Evolutionary conservation across 2,888 invertebrate genomes (phyloP).

Genomic region (Xestoiulus laeticollis): DNA sequence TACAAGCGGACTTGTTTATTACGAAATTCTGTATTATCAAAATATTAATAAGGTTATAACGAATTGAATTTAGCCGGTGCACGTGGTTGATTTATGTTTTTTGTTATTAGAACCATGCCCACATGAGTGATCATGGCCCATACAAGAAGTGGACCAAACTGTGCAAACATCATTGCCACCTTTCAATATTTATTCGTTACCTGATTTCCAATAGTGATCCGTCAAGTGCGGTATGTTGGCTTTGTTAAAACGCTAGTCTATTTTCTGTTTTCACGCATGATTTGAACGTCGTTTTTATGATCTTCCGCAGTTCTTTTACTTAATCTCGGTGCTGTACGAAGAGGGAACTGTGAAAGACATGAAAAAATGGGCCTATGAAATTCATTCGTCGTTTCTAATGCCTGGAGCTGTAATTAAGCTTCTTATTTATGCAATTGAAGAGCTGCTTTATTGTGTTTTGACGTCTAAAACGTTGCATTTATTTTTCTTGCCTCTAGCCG

Average conservation of each 20-base stretch:
- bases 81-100: neutral
- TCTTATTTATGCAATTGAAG: neutral
- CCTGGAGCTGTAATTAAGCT: constrained; percentile 79
- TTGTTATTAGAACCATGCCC: constrained; percentile 21
- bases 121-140: constrained; percentile 80
- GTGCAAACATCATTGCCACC: constrained; percentile 86
- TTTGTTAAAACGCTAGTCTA: neutral
- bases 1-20: neutral
- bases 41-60: too few species aligned
- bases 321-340: constrained; percentile 90
- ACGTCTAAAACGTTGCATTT: neutral
- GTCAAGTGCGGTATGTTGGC: constrained; percentile 71
- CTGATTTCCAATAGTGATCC: constrained; percentile 85
- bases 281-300: constrained; percentile 48
- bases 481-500: constrained; percentile 70
- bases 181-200: constrained; percentile 94
- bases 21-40: neutral
- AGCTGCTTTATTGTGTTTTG: neutral
- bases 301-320: constrained; percentile 77
- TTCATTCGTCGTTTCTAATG: constrained; percentile 94
- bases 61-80: too few species aligned
- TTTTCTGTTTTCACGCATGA: neutral
- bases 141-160: constrained; percentile 85
- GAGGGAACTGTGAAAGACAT: constrained; percentile 87
- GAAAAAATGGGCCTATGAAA: constrained; percentile 98